phyloP scores from a whole-genome alignment of 2,113 vertebrate species.

The Mola mola region DNA sequence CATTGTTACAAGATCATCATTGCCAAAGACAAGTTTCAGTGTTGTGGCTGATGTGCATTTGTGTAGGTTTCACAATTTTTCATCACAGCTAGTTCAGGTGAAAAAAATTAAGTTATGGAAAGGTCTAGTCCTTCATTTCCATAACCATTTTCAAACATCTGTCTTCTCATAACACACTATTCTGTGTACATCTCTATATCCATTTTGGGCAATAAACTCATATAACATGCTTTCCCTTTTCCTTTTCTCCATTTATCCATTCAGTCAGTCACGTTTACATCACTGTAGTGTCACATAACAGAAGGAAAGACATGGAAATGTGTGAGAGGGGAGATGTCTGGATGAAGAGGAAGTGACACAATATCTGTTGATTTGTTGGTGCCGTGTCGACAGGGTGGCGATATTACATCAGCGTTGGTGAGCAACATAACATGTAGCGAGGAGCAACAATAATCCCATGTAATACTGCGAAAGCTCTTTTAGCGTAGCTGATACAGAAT shows the following conservation, averaged over 20 bases:
- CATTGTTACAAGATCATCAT: too few species aligned
- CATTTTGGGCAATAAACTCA: too few species aligned
- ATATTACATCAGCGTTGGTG: conserved; percentile 54
- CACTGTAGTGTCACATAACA: not conserved
- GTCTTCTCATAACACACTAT: too few species aligned
- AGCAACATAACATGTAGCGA: conserved; percentile 56
- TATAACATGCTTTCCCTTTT: not conserved
- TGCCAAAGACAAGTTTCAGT: too few species aligned
- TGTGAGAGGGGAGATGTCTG: not conserved
- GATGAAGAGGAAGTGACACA: conserved; percentile 4
- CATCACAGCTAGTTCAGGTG: not conserved
- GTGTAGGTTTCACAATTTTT: too few species aligned
- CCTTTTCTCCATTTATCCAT: not conserved
- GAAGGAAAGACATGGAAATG: conserved; percentile 6
- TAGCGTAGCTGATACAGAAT: conserved; percentile 66
- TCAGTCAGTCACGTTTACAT: not conserved
- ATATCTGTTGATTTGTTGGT: conserved; percentile 14
- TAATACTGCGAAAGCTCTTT: conserved; percentile 70
- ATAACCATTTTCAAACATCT: too few species aligned
- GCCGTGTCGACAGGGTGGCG: conserved; percentile 32
- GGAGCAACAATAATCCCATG: conserved; percentile 68
- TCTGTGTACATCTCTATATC: too few species aligned
- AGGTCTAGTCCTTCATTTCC: conserved; percentile 1
- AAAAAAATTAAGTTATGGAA: not conserved
- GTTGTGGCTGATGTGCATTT: too few species aligned